Evolutionary conservation across 2,113 vertebrate species (phyloP).

Genomic region (Chamaea fasciata): DNA sequence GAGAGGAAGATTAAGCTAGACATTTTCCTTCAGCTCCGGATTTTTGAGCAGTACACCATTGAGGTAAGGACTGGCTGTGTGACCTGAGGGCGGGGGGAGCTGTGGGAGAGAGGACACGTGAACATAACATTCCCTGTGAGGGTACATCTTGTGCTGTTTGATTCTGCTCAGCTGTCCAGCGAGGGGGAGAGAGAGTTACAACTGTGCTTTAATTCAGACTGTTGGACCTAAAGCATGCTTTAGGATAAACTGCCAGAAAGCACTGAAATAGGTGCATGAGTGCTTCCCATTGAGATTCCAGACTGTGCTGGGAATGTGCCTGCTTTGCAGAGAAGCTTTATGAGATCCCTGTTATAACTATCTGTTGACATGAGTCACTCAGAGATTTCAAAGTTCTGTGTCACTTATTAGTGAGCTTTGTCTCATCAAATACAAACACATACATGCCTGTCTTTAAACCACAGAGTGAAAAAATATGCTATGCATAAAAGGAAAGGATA

Average conservation of each 20-base stretch:
- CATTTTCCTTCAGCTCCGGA: constrained; percentile 94
- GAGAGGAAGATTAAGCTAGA: constrained; percentile 97
- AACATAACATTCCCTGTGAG: neutral
- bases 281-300: neutral
- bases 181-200: neutral
- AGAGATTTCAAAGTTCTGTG: neutral
- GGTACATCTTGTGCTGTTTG: neutral
- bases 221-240: neutral
- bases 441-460: neutral
- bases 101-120: neutral
- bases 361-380: neutral
- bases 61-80: constrained; percentile 75
- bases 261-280: neutral
- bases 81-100: neutral
- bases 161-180: neutral
- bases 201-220: neutral
- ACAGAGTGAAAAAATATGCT: neutral
- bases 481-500: neutral
- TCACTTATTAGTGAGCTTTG: neutral
- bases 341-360: neutral
- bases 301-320: neutral
- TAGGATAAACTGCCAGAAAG: neutral
- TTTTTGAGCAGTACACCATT: constrained; percentile 97
- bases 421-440: neutral
- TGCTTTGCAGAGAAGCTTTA: neutral